Percentiles rank a stretch among this genome's conserved stretches.
These are phyloP conservation scores for Sarcophaga carnaria DNA, from an alignment of 2,888 invertebrate genomes.

Conservation along the genomic window DNA sequence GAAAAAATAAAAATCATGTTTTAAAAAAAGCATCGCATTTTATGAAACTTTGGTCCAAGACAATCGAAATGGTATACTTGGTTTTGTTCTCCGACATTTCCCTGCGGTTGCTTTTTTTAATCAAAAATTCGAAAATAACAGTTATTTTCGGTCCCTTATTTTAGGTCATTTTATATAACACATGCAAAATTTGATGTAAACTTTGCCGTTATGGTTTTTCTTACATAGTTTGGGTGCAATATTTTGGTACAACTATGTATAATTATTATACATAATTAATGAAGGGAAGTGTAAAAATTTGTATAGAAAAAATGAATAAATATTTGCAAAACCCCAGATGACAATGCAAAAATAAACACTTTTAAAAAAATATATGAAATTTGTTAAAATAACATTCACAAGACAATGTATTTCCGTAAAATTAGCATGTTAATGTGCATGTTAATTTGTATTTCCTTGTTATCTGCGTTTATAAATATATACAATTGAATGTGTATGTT, in stretches of 20 bases:
- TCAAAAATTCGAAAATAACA: neutral
- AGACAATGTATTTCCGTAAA: conserved; percentile 25
- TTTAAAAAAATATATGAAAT: conserved; percentile 16
- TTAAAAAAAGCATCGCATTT: too few species aligned
- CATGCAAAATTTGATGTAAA: neutral
- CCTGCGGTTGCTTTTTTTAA: too few species aligned
- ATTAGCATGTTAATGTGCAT: neutral
- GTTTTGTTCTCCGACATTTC: too few species aligned
- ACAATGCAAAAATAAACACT: neutral
- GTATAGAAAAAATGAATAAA: too few species aligned
- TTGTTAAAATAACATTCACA: conserved; percentile 10
- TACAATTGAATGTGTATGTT: too few species aligned
- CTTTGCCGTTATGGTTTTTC: neutral
- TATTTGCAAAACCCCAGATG: neutral
- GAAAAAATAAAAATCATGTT: too few species aligned
- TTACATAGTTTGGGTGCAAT: neutral
- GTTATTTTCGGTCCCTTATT: neutral
- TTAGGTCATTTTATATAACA: neutral
- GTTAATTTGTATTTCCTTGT: conserved; percentile 27
- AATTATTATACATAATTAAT: too few species aligned
- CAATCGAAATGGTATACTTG: too few species aligned
- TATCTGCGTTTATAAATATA: neutral
- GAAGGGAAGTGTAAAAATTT: too few species aligned
- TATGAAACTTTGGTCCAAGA: too few species aligned
- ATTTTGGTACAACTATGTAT: too few species aligned